Base-by-base conservation (phyloP, 92 coral and sea anemone genomes). In the Phymanthus crucifer region DNA sequence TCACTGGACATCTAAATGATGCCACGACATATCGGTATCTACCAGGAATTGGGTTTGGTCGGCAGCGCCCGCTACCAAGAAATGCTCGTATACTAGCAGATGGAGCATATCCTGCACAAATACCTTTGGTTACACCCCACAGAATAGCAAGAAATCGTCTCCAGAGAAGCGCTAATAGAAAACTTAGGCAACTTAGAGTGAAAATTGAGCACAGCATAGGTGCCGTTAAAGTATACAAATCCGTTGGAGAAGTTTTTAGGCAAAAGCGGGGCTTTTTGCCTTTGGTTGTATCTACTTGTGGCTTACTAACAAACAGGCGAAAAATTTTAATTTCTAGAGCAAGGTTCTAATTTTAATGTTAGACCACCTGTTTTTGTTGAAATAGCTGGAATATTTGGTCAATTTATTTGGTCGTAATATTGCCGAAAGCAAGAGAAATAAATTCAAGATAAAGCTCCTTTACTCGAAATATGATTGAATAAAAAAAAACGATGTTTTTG, bases 1-100 rank as follows among this genome's bases (percentile, higher is more conserved):
- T 65, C 70, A n/a, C 72, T 57, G 66, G 66, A 4, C 66, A 67
- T 67, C 23, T 67, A 19, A 67, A 67, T 2, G 43, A 67, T 19
- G 40, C 40, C 14, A 0, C 40, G 40, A 67, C 72, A 18, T 67
- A 67, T 35, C 72, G 43, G 23, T 67, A 67, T 32, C 72, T 67
- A 3, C 72, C 72, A 9, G 32, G 40, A 0, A 67, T 67, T 32
- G 72, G 72, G 9, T 67, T 67, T 32, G 38, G 40, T 29, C 17
- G 72, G 14, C 72, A 12, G 43, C 37, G 4, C 3, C 40, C 21
- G 4, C 40, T 67, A 9, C 72, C 72, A 29, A 67, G 72, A 67
- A 67, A 67, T 67, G 72, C 72, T 5, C n/a, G 72, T 3, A 29
- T 67, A 29, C 72, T 67, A 0, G 72, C 72, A 0, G 72, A 67